Evolutionary conservation across 1,140 invertebrate genomes (phyloP).

Genomic region (Papilio polytes): DNA sequence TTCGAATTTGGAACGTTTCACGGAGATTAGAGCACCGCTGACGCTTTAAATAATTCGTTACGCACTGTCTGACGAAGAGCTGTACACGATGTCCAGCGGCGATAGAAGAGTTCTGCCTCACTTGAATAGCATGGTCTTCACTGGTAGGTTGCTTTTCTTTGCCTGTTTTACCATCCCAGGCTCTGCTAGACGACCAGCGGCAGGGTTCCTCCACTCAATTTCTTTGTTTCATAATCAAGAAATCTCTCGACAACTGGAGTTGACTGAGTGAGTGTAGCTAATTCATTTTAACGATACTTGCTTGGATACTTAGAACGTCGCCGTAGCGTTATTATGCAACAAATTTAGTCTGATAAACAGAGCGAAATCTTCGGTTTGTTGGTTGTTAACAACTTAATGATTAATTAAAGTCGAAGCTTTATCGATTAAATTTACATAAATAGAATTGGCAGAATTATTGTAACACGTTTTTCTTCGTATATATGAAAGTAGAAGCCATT

Average conservation of each 20-base stretch:
- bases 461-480: neutral
- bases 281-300: too few species aligned
- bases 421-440: conserved; percentile 10
- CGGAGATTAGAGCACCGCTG: conserved; percentile 50
- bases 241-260: neutral
- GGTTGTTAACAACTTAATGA: conserved; percentile 8
- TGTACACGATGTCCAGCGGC: neutral
- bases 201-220: too few species aligned
- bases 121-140: neutral
- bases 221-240: too few species aligned
- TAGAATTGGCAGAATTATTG: neutral
- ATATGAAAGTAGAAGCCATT: conserved; percentile 1
- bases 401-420: neutral
- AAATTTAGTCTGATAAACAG: conserved; percentile 4
- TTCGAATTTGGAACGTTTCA: conserved; percentile 59
- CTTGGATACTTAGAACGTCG: too few species aligned
- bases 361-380: neutral
- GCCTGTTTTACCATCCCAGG: neutral
- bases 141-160: neutral
- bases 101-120: neutral
- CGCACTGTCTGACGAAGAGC: conserved; percentile 37
- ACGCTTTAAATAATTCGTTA: conserved; percentile 58
- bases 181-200: too few species aligned
- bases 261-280: neutral
- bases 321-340: too few species aligned